phyloP scores from a whole-genome alignment of 1,140 invertebrate species.

The Musca domestica region DNA sequence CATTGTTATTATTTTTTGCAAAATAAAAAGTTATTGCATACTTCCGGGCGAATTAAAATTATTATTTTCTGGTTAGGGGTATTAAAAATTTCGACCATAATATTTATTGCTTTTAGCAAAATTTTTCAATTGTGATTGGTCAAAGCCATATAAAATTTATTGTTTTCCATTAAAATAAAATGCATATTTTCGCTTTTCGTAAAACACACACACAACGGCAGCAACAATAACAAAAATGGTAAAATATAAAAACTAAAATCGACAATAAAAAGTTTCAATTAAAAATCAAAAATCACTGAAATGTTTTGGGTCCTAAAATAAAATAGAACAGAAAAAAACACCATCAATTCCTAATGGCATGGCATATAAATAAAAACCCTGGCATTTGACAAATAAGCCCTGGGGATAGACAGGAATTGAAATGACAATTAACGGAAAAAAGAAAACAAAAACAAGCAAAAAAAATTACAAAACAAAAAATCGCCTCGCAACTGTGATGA shows the following conservation, averaged over 20 bases:
- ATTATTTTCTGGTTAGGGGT: too few relatives aligned
- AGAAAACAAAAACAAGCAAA: background rate
- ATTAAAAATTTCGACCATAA: too few relatives aligned
- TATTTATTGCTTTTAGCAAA: too few relatives aligned
- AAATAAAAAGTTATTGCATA: too few relatives aligned
- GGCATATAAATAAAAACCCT: background rate
- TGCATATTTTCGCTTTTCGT: background rate
- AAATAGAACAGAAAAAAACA: background rate
- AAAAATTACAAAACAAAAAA: background rate
- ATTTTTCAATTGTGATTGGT: too few relatives aligned
- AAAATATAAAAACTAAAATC: background rate
- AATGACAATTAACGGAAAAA: background rate
- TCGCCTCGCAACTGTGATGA: too few relatives aligned
- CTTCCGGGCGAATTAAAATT: too few relatives aligned
- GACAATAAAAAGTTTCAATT: conserved; percentile 12
- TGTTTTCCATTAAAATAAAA: conserved; percentile 17
- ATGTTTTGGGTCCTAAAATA: too few relatives aligned
- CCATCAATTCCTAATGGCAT: background rate
- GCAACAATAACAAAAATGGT: background rate
- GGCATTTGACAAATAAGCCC: background rate
- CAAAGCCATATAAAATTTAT: conserved; percentile 3
- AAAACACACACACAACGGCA: background rate
- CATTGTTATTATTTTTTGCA: too few relatives aligned
- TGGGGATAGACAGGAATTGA: background rate
- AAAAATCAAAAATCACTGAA: conserved; percentile 15